Evolutionary conservation across 2,888 invertebrate genomes (phyloP).

Genomic region (Cheiracanthium punctorium): DNA sequence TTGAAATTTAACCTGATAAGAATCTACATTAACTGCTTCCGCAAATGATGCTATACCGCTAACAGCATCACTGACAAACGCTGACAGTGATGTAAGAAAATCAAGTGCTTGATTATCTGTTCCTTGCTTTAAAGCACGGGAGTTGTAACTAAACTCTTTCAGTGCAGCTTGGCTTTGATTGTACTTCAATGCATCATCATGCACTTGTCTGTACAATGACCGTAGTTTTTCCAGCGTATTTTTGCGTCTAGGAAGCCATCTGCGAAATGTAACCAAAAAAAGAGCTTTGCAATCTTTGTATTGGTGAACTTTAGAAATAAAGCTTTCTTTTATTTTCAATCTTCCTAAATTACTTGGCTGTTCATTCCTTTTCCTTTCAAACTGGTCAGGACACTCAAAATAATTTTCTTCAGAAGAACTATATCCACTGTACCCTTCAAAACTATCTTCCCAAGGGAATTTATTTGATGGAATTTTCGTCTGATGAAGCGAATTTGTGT

Average conservation of each 20-base stretch:
- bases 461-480: too few species aligned
- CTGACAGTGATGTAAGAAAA: slow-evolving; percentile 37
- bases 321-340: background rate
- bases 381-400: too few species aligned
- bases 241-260: slow-evolving; percentile 8
- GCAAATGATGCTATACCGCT: slow-evolving; percentile 29
- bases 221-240: slow-evolving; percentile 18
- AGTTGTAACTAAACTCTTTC: slow-evolving; percentile 23
- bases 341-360: background rate
- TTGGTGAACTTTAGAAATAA: background rate
- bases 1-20: slow-evolving; percentile 1
- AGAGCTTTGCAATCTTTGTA: background rate
- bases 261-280: background rate
- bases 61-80: slow-evolving; percentile 30
- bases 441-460: too few species aligned
- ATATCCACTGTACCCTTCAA: too few species aligned
- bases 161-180: slow-evolving; percentile 12
- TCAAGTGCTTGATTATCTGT: background rate
- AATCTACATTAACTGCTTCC: slow-evolving; percentile 33
- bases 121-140: slow-evolving; percentile 1
- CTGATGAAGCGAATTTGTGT: too few species aligned
- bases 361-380: too few species aligned
- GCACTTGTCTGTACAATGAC: slow-evolving; percentile 15
- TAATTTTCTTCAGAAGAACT: too few species aligned
- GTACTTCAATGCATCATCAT: slow-evolving; percentile 12